Evolutionary conservation across 2,888 invertebrate species (phyloP).

Genomic region (Tiliacea citrago): DNA sequence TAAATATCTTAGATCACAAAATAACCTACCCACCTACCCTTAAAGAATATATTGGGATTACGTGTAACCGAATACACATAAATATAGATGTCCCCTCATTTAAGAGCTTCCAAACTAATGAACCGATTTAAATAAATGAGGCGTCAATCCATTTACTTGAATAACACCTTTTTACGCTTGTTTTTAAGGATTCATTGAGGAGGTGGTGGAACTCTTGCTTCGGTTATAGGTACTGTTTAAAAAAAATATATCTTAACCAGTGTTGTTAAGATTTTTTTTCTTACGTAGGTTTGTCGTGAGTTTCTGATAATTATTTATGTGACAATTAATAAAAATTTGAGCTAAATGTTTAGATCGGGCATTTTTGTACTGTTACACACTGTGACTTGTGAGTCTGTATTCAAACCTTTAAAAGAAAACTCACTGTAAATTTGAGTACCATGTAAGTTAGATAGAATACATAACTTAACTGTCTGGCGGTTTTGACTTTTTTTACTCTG

Average conservation of each 20-base stretch:
- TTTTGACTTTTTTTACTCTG: not conserved
- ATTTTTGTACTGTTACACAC: too few species aligned
- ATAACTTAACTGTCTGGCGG: not conserved
- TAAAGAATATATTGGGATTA: slow-evolving; percentile 36
- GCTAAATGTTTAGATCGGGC: not conserved
- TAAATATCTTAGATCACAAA: slow-evolving; percentile 21
- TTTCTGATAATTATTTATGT: too few species aligned
- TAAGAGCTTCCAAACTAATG: slow-evolving; percentile 52
- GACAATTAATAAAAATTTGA: not conserved
- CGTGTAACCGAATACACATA: slow-evolving; percentile 40
- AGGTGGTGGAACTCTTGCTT: slow-evolving; percentile 14
- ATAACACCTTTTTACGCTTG: slow-evolving; percentile 40
- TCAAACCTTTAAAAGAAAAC: not conserved
- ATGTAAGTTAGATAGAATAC: not conserved
- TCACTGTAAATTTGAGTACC: not conserved
- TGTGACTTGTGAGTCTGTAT: not conserved
- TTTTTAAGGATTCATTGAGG: slow-evolving; percentile 26
- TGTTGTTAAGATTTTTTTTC: not conserved
- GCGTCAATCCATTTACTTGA: slow-evolving; percentile 56
- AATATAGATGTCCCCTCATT: slow-evolving; percentile 50
- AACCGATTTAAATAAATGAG: slow-evolving; percentile 57
- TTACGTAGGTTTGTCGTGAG: not conserved
- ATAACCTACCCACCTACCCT: slow-evolving; percentile 12
- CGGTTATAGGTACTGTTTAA: not conserved
- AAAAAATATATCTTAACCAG: not conserved